A percentile compares a stretch with the other conserved stretches of the same genome.
phyloP scores from a whole-genome alignment of 1,140 invertebrate species.

The Matsumurasca onukii region DNA sequence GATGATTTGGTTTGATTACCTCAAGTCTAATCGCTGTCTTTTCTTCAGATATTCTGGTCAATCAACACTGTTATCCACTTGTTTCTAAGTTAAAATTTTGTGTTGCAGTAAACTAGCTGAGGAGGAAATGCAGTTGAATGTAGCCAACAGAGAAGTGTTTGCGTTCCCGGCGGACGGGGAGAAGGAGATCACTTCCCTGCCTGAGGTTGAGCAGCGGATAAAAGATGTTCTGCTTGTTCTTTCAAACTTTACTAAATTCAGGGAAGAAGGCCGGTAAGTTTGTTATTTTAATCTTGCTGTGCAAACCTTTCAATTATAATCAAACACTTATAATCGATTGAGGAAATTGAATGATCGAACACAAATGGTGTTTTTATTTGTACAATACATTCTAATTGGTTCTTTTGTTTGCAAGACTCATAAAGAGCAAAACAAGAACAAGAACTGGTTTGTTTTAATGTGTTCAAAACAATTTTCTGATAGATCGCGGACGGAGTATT shows the following conservation, averaged over 20 bases:
- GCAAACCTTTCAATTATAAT: not conserved
- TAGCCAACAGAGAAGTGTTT: constrained; percentile 71
- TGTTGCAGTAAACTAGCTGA: constrained; percentile 68
- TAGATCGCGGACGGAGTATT: constrained; percentile 79
- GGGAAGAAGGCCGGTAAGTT: constrained; percentile 64
- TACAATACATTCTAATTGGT: too few species aligned
- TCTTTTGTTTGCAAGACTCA: too few species aligned
- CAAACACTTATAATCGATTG: too few species aligned
- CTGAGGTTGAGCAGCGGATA: constrained; percentile 87
- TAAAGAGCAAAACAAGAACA: too few species aligned
- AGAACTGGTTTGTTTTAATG: too few species aligned
- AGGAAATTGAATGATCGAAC: too few species aligned
- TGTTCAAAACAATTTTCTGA: not conserved
- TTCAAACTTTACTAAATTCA: constrained; percentile 82
- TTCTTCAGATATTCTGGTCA: too few species aligned
- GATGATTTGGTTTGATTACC: too few species aligned
- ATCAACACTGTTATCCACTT: too few species aligned
- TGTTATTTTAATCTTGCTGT: not conserved
- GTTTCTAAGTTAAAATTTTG: too few species aligned
- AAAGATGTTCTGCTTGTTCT: constrained; percentile 86
- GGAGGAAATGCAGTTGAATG: constrained; percentile 76
- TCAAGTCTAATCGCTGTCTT: too few species aligned
- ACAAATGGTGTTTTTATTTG: too few species aligned
- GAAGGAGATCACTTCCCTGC: constrained; percentile 70
- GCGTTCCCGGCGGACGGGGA: constrained; percentile 72